Conservation (phyloP, 2,113 vertebrate species). For the Pelmatolapia mariae region DNA sequence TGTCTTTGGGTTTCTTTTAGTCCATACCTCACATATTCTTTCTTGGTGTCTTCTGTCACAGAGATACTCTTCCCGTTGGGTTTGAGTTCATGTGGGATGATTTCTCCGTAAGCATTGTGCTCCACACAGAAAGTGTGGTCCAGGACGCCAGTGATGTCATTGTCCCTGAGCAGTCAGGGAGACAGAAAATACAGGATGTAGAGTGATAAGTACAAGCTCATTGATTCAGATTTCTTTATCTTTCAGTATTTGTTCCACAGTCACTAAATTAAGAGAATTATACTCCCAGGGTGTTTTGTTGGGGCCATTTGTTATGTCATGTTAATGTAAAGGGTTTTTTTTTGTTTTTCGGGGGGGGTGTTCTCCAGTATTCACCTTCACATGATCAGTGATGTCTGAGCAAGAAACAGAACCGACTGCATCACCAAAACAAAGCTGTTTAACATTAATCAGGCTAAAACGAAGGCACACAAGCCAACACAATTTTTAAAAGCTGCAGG, state of each 20-base stretch:
- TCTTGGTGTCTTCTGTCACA: slow-evolving; percentile 95
- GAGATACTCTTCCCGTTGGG: slow-evolving; percentile 94
- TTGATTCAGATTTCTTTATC: neutral
- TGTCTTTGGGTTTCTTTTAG: neutral
- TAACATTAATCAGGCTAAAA: neutral
- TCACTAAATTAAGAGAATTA: neutral
- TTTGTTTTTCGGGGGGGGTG: too few relatives aligned
- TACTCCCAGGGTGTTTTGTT: neutral
- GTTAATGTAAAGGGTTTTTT: neutral
- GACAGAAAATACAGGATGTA: neutral
- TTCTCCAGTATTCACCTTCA: neutral
- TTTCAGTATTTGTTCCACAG: neutral
- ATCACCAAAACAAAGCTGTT: neutral
- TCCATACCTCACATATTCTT: slow-evolving; percentile 87
- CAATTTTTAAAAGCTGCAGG: neutral
- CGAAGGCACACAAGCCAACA: neutral
- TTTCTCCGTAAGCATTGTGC: slow-evolving; percentile 96
- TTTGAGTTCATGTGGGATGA: slow-evolving; percentile 97
- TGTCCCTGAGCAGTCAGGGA: slow-evolving; percentile 74
- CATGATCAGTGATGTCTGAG: neutral
- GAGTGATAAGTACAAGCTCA: neutral
- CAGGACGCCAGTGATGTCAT: slow-evolving; percentile 95
- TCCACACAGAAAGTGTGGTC: slow-evolving; percentile 98
- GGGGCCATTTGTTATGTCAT: neutral
- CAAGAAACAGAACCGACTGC: neutral